These are phyloP conservation scores for Aspiorhynchus laticeps DNA, from an alignment of 2,113 vertebrate species.

Conservation along the genomic window DNA sequence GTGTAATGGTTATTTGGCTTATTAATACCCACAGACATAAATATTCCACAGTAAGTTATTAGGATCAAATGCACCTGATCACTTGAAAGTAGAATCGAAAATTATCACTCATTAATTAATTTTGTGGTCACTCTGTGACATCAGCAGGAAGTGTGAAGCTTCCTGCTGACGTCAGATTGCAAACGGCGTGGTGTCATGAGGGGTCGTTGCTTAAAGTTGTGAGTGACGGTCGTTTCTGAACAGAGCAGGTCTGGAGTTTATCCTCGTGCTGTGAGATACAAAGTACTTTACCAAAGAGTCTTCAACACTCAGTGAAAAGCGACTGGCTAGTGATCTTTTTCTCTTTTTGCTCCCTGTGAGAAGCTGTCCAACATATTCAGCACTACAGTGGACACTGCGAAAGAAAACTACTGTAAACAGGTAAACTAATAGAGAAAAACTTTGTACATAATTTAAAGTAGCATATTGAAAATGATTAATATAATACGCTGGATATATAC, in stretches of 20 bases:
- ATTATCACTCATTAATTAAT: not conserved
- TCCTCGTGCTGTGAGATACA: not conserved
- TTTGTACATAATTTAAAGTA: not conserved
- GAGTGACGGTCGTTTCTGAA: not conserved
- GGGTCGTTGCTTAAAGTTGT: constrained; percentile 25
- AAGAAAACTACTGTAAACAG: constrained; percentile 14
- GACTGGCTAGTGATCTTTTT: not conserved
- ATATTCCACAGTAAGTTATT: no score
- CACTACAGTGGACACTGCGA: not conserved
- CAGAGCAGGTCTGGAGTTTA: constrained; percentile 25
- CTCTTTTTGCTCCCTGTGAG: not conserved
- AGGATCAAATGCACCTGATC: no score
- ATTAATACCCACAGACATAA: no score
- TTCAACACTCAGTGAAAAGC: constrained; percentile 16
- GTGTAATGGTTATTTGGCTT: no score
- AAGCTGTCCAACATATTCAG: not conserved
- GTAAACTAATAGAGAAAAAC: not conserved
- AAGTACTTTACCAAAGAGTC: not conserved
- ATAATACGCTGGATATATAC: no score
- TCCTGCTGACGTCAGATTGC: constrained; percentile 18
- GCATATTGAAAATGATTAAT: not conserved
- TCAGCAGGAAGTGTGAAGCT: no score
- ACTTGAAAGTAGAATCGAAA: not conserved
- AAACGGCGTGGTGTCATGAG: constrained; percentile 18
- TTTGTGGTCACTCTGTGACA: not conserved